Percentiles rank a stretch among this genome's conserved stretches.
Conservation (phyloP, 2,797 vertebrate genomes). For the Platalea minor region DNA sequence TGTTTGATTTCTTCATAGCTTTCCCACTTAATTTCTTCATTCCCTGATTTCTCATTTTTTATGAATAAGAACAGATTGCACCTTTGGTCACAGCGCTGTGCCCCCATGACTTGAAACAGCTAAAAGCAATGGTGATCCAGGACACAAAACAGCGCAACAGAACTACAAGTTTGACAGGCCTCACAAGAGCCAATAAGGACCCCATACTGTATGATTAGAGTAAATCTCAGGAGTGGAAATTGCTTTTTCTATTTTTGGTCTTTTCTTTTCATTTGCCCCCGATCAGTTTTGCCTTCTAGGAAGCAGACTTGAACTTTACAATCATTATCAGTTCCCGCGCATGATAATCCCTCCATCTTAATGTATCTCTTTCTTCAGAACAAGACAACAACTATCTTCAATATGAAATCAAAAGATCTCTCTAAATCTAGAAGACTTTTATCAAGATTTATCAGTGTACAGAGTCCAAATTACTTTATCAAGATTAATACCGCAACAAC, state of each 20-base stretch:
- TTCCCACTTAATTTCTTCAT: not conserved
- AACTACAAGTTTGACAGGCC: not conserved
- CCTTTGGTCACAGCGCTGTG: not conserved
- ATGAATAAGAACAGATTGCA: not conserved
- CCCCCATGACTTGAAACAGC: not conserved
- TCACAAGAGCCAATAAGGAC: not conserved
- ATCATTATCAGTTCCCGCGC: not conserved
- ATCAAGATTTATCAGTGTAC: not conserved
- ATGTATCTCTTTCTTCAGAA: not conserved
- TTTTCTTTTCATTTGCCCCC: not conserved
- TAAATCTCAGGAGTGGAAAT: not conserved
- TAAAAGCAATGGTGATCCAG: not conserved
- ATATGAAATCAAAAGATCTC: not conserved
- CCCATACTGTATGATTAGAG: not conserved
- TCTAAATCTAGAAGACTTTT: not conserved
- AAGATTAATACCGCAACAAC: not conserved
- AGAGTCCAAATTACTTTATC: not conserved
- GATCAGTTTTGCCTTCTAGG: not conserved
- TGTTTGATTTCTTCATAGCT: not conserved
- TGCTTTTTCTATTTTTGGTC: not conserved
- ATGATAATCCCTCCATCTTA: not conserved
- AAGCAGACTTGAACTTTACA: not conserved
- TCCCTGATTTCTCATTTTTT: not conserved
- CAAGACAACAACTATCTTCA: not conserved
- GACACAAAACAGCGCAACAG: not conserved